A percentile compares a stretch with the other conserved stretches of the same genome.
These are phyloP conservation scores for Macropodus opercularis DNA, from an alignment of 2,797 vertebrate genomes.

Conservation along the genomic window DNA sequence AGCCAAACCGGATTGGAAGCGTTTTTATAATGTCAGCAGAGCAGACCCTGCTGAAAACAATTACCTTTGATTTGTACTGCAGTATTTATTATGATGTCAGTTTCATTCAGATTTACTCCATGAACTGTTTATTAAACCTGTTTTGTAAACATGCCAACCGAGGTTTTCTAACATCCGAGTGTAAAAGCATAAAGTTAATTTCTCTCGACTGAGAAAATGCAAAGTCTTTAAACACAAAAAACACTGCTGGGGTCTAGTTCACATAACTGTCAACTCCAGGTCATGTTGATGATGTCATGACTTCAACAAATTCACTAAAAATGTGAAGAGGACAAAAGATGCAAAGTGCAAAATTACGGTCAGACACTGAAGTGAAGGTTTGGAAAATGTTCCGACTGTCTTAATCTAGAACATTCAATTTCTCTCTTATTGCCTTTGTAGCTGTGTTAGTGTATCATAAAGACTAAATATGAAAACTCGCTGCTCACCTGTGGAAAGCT, in stretches of 20 bases:
- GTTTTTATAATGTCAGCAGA: neutral
- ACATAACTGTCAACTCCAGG: too few species aligned
- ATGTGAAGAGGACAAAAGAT: neutral
- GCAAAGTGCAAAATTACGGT: neutral
- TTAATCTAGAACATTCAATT: too few species aligned
- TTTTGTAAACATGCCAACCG: neutral
- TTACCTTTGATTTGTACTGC: neutral
- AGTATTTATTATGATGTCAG: neutral
- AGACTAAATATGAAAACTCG: too few species aligned
- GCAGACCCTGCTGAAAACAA: neutral
- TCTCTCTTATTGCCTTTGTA: too few species aligned
- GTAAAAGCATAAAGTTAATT: neutral
- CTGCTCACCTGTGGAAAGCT: too few species aligned
- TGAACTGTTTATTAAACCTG: neutral
- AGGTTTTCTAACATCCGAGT: conserved; percentile 2
- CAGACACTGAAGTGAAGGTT: neutral
- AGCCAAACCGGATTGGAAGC: neutral
- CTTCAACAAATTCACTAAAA: conserved; percentile 15
- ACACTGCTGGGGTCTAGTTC: conserved; percentile 15
- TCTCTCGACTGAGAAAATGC: neutral
- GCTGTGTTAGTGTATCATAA: too few species aligned
- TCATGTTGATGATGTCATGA: conserved; percentile 12
- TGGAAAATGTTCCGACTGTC: too few species aligned
- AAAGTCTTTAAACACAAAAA: conserved; percentile 6
- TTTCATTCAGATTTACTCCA: neutral